Evolutionary conservation across 1,140 invertebrate species (phyloP), one percentile per base, ranked within the genome.

Genomic region (Drosophila equinoxialis): DNA sequence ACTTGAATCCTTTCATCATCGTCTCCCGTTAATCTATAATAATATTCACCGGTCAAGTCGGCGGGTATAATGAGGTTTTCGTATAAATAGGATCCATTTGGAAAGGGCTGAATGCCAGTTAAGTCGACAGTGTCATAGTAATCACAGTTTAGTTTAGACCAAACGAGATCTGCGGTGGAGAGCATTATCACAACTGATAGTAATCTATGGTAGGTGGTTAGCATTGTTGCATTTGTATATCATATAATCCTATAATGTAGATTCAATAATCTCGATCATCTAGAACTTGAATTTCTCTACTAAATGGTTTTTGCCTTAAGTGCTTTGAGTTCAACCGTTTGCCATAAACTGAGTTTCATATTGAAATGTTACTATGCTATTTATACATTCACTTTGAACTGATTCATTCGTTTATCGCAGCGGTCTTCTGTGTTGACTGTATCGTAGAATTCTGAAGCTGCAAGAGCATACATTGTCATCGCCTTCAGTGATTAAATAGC

Each of bases 101-200:
- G 8, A 0, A 84, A 51, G 14, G 14, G 68, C 23, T 57, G 3
- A 13, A 57, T 66, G 2, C 14, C n/a, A 11, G 66, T 69, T 13
- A 91, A 48, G 33, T 71, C 33, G 1, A 86, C 77, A 1, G 90
- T 91, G 20, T 91, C 89, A 8, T 73, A 76, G 65, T 72, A 91
- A 41, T 74, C 64, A 54, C 90, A 91, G 17, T 62, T 71, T 1
- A 20, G 33, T 8, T 20, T 3, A 11, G 14, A 7, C 4, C 11
- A 3, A 20, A 8, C 33, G 3, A 17, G 2, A 39, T 11, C 33
- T 0, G 17, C 0, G 17, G 3, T 8, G 17, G 1, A 51, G 10
- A 59, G 35, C 8, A 37, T 11, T 59, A 20, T 1, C 10, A 39
- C 6, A 14, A 39, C 30, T 3, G 14, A 37, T 23, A 51, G 45